phyloP scores from a whole-genome alignment of 1,140 invertebrate species.

The Dolichoris vasculosae region DNA sequence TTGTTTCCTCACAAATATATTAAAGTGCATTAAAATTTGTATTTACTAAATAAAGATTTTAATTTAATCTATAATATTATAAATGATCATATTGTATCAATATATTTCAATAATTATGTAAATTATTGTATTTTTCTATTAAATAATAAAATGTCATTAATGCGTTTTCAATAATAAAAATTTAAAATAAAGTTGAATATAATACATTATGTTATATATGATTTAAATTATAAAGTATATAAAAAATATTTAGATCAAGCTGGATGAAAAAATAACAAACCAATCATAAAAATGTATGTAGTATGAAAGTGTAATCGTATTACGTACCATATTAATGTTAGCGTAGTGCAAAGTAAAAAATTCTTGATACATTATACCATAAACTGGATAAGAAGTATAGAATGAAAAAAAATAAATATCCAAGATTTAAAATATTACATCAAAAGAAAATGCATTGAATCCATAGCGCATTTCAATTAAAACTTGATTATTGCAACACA shows the following conservation, averaged over 20 bases:
- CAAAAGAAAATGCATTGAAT: slow-evolving; percentile 16
- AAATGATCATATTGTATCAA: no score
- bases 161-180: no score
- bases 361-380: not conserved
- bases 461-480: not conserved
- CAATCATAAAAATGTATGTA: not conserved
- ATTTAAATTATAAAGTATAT: not conserved
- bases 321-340: not conserved
- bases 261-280: not conserved
- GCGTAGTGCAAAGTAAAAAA: not conserved
- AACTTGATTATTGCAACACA: slow-evolving; percentile 10
- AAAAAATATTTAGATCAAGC: not conserved
- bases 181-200: no score
- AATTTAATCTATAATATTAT: no score
- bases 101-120: no score
- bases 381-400: not conserved
- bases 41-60: no score
- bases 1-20: no score
- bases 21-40: no score
- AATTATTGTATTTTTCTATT: no score
- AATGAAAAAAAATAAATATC: not conserved
- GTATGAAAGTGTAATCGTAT: slow-evolving; percentile 12
- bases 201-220: not conserved
- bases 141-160: no score
- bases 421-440: not conserved